Base-by-base conservation (phyloP, 2,113 vertebrate species). In the Paralichthys olivaceus region DNA sequence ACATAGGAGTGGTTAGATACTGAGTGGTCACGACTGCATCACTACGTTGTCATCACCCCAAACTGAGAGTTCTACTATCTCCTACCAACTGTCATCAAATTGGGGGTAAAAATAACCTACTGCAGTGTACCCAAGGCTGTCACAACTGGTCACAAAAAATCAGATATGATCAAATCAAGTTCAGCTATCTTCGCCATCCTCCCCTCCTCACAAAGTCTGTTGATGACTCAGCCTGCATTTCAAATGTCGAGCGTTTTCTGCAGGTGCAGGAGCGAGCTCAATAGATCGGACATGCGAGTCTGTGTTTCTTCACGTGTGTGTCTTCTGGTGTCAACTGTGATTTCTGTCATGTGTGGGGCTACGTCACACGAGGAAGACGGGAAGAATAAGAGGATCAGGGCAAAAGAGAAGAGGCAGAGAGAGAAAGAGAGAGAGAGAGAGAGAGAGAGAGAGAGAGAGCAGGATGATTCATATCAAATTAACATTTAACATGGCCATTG, bases 31-130 rank as follows among this genome's bases (percentile, higher is more conserved):
- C 11, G 11, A 53, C 43, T 58, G 45, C 29, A 55, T 68, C 56
- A 76, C 60, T 54, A 4, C 37, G 40, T 57, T 71, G 28, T 64
- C 57, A 70, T 60, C 25, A 56, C 63, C n/a, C 9, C 17, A 22
- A 66, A 73, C 19, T 15, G 20, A 55, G 12, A 25, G 23, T 23
- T 37, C 22, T 45, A 72, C 51, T 12, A 49, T 45, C 2, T 4
- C 63, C 28, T 20, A 61, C 34, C 23, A 61, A 57, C 34, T 63
- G 65, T 55, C 56, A 73, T 64, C 32, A 12, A 57, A 59, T 23
- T 73, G 53, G 29, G 55, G 68, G 37, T 72, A 78, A 81, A 83
- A 76, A 79, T 73, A 73, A 75, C 49, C n/a, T 23, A 65, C 83
- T 80, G 75, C 83, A 87, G 67, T 75, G 56, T 20, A 80, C 60